Conservation (phyloP, 2,888 invertebrate species). For the Ptilodon capucinus region DNA sequence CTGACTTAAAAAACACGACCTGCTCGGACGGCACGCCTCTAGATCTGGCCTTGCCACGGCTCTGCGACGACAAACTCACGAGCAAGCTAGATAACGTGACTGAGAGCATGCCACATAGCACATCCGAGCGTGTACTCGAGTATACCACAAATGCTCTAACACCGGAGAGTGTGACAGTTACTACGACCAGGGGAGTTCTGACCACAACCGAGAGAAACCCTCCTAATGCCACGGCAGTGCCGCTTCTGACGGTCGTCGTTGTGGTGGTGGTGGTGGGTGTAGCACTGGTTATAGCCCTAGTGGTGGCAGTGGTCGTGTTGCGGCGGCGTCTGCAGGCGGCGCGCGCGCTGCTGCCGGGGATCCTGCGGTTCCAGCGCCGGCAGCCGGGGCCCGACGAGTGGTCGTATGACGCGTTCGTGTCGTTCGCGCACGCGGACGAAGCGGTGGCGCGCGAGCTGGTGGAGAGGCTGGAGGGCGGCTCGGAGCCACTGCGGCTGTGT, state of each 20-base stretch:
- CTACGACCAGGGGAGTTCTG: neutral
- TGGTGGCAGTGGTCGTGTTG: slow-evolving; percentile 14
- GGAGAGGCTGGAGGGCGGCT: slow-evolving; percentile 82
- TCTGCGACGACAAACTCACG: neutral
- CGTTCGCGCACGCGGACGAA: slow-evolving; percentile 90
- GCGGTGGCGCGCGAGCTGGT: slow-evolving; percentile 85
- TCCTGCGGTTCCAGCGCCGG: slow-evolving; percentile 6
- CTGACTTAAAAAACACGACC: neutral
- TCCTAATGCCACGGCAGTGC: neutral
- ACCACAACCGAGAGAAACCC: too few species aligned
- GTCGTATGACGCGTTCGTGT: slow-evolving; percentile 89
- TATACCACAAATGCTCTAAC: too few species aligned
- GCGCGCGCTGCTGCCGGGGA: slow-evolving; percentile 10
- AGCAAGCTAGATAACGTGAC: too few species aligned
- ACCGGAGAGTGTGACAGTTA: too few species aligned
- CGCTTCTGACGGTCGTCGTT: neutral
- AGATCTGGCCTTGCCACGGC: neutral
- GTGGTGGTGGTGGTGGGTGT: slow-evolving; percentile 18
- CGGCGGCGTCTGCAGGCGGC: slow-evolving; percentile 16
- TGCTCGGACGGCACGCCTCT: slow-evolving; percentile 1
- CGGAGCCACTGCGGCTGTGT: slow-evolving; percentile 81
- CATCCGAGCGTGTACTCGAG: too few species aligned
- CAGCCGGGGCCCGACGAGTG: slow-evolving; percentile 23
- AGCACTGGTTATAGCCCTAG: slow-evolving; percentile 6
- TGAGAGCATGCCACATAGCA: too few species aligned